Conservation (phyloP, 1,140 invertebrate species). For the Phymorhynchus buccinoides region DNA sequence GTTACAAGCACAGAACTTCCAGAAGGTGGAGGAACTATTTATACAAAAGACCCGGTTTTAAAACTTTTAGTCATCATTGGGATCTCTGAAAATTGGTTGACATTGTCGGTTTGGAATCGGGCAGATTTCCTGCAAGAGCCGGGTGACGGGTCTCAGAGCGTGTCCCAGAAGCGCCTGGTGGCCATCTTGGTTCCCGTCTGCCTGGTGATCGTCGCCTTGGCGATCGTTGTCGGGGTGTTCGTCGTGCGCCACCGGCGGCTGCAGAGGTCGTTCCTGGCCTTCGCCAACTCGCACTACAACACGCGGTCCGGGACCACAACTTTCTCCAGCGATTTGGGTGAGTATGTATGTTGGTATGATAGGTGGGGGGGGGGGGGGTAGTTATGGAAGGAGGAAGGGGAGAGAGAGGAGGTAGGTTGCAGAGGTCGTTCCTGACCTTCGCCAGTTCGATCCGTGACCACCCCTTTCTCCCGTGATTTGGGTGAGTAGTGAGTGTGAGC, state of each 20-base stretch:
- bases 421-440: too few relatives aligned
- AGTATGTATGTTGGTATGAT: neutral
- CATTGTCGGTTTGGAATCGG: too few relatives aligned
- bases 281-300: neutral
- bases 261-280: constrained; percentile 83
- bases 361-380: neutral
- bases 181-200: constrained; percentile 75
- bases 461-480: too few relatives aligned
- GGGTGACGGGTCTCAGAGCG: neutral
- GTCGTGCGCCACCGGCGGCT: constrained; percentile 83
- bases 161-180: constrained; percentile 64
- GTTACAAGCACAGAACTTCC: too few relatives aligned
- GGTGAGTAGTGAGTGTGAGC: too few relatives aligned
- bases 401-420: neutral
- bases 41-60: too few relatives aligned
- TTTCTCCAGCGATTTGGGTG: neutral
- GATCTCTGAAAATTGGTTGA: too few relatives aligned
- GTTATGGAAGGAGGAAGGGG: neutral
- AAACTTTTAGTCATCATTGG: too few relatives aligned
- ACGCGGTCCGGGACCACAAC: neutral
- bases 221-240: constrained; percentile 79
- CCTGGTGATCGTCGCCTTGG: constrained; percentile 77
- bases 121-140: neutral
- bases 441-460: too few relatives aligned
- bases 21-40: too few relatives aligned